Percentiles rank a stretch among this genome's conserved stretches.
Conservation (phyloP, 1,140 invertebrate species). For the Macrostomum lignano region DNA sequence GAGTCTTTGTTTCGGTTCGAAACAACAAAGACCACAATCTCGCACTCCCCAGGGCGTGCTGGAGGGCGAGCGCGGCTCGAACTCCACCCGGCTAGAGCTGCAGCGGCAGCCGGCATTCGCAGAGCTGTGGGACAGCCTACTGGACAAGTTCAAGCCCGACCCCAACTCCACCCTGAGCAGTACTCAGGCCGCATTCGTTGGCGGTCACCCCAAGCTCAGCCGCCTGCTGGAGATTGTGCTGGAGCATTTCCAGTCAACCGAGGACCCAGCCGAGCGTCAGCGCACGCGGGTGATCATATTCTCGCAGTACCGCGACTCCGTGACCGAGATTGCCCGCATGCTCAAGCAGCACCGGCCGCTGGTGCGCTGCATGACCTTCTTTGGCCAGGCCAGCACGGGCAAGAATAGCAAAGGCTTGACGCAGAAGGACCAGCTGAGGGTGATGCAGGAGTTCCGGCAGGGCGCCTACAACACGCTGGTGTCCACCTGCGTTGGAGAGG, state of each 20-base stretch:
- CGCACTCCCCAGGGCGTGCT: too few relatives aligned
- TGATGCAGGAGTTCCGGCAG: slow-evolving; percentile 42
- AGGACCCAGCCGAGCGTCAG: slow-evolving; percentile 9
- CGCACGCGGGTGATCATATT: slow-evolving; percentile 30
- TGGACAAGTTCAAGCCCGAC: too few relatives aligned
- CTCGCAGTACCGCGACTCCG: slow-evolving; percentile 55
- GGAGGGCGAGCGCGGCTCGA: too few relatives aligned
- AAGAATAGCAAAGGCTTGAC: slow-evolving; percentile 30
- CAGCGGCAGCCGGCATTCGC: too few relatives aligned
- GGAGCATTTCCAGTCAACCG: slow-evolving; percentile 40
- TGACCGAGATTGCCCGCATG: slow-evolving; percentile 49
- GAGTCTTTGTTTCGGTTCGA: too few relatives aligned
- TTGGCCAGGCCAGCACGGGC: slow-evolving; percentile 42
- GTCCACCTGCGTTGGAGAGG: slow-evolving; percentile 70
- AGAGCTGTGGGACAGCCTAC: too few relatives aligned
- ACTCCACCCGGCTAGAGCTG: too few relatives aligned
- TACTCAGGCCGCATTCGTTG: slow-evolving; percentile 7
- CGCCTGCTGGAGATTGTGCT: slow-evolving; percentile 44
- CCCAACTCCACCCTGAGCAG: too few relatives aligned
- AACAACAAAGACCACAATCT: too few relatives aligned
- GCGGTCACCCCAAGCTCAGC: slow-evolving; percentile 53
- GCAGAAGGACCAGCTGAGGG: slow-evolving; percentile 40
- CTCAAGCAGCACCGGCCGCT: slow-evolving; percentile 42
- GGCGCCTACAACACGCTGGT: slow-evolving; percentile 52
- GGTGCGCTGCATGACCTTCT: slow-evolving; percentile 52